A percentile compares a stretch with the other conserved stretches of the same genome.
These are phyloP conservation scores for Polypedilum pembai DNA, from an alignment of 1,140 invertebrate species.

Conservation along the genomic window DNA sequence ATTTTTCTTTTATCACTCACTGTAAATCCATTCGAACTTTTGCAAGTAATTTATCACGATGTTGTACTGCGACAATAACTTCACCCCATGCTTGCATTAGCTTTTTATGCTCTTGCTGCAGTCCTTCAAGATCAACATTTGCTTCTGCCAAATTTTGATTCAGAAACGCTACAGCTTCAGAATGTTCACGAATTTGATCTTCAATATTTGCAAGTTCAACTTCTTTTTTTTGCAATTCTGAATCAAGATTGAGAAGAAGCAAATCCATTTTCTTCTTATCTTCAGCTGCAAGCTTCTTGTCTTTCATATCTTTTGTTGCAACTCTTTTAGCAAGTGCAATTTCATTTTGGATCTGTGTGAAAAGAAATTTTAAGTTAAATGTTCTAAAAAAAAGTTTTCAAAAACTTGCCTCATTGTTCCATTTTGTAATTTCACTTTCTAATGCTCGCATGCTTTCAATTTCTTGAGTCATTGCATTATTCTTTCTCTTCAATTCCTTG, in stretches of 20 bases:
- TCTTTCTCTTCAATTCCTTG: conserved; percentile 39
- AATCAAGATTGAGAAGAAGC: conserved; percentile 46
- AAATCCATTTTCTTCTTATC: conserved; percentile 50
- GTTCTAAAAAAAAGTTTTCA: neutral
- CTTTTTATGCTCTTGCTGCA: conserved; percentile 59
- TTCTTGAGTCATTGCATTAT: conserved; percentile 42
- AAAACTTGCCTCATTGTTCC: conserved; percentile 43
- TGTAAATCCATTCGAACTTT: conserved; percentile 51
- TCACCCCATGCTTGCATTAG: conserved; percentile 63
- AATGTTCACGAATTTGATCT: conserved; percentile 45
- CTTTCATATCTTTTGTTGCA: conserved; percentile 46
- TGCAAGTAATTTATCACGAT: conserved; percentile 56
- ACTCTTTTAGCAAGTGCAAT: conserved; percentile 47
- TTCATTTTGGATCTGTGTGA: conserved; percentile 39
- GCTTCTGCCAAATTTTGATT: conserved; percentile 50
- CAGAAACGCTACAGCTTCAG: conserved; percentile 44
- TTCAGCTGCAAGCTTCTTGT: conserved; percentile 45
- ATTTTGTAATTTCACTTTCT: conserved; percentile 45
- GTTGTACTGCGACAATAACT: conserved; percentile 58
- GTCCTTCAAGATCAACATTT: conserved; percentile 59
- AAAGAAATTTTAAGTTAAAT: neutral
- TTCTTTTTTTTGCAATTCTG: conserved; percentile 49
- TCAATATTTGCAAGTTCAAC: conserved; percentile 44
- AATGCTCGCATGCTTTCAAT: conserved; percentile 43
- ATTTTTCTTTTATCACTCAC: conserved; percentile 42